A percentile compares a stretch with the other conserved stretches of the same genome.
These are phyloP conservation scores for Lineus longissimus DNA, from an alignment of 1,140 invertebrate species.

Conservation along the genomic window DNA sequence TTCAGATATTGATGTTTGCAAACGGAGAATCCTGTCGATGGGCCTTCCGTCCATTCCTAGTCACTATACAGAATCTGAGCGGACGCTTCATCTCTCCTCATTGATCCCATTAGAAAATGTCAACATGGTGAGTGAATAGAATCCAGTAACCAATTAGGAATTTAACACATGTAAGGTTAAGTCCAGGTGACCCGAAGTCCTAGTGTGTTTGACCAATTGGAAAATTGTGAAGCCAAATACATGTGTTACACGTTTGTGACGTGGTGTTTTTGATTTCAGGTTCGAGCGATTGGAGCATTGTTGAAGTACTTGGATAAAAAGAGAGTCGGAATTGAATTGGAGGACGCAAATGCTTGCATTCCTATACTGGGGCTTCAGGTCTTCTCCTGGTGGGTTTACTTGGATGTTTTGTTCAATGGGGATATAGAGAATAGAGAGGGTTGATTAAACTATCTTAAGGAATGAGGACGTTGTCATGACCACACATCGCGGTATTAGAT, in stretches of 20 bases:
- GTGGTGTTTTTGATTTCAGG: constrained; percentile 29
- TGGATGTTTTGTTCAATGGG: not conserved
- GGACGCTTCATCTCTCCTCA: constrained; percentile 64
- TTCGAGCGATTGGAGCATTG: constrained; percentile 70
- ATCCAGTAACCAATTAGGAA: too few species aligned
- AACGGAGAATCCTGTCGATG: constrained; percentile 60
- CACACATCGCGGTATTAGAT: too few species aligned
- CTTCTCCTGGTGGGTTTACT: constrained; percentile 63
- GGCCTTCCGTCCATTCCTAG: constrained; percentile 61
- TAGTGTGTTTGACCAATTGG: too few species aligned
- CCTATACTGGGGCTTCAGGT: constrained; percentile 62
- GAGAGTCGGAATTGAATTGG: constrained; percentile 61
- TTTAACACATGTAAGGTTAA: too few species aligned
- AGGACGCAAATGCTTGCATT: constrained; percentile 52
- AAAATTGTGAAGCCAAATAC: not conserved
- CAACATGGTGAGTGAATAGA: constrained; percentile 43
- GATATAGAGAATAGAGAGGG: too few species aligned
- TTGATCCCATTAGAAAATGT: constrained; percentile 65
- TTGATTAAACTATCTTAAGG: not conserved
- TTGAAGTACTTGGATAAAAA: constrained; percentile 70
- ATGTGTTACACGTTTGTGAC: too few species aligned
- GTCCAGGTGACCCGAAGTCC: too few species aligned
- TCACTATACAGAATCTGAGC: constrained; percentile 60
- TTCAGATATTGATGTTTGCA: constrained; percentile 62
- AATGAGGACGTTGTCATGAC: too few species aligned